A percentile compares a stretch with the other conserved stretches of the same genome.
Conservation (phyloP, 2,888 invertebrate species). For the Panopea generosa region DNA sequence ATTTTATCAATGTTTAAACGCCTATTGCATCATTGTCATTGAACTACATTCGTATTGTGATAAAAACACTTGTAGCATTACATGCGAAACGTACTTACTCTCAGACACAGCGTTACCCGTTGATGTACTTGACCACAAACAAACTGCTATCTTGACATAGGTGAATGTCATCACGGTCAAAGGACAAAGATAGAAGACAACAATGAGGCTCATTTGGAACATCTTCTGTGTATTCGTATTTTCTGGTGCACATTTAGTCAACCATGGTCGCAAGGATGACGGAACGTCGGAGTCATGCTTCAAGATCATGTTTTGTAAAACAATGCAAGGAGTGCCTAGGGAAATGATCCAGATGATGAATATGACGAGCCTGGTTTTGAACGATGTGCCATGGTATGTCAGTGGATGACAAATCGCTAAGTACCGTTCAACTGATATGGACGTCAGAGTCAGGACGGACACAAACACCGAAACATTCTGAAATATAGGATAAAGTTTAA, state of each 20-base stretch:
- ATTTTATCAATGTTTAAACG: too few species aligned
- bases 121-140: slow-evolving; percentile 72
- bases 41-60: too few species aligned
- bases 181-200: slow-evolving; percentile 77
- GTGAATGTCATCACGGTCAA: slow-evolving; percentile 78
- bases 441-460: slow-evolving; percentile 95
- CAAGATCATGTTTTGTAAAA: slow-evolving; percentile 66
- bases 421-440: slow-evolving; percentile 97
- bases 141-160: slow-evolving; percentile 76
- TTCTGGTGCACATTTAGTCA: slow-evolving; percentile 40
- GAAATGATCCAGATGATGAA: slow-evolving; percentile 93
- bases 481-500: too few species aligned
- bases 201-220: slow-evolving; percentile 74
- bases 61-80: too few species aligned
- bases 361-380: slow-evolving; percentile 92
- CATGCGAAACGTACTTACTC: slow-evolving; percentile 37
- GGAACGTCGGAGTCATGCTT: slow-evolving; percentile 28
- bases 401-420: slow-evolving; percentile 97
- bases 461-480: slow-evolving; percentile 98
- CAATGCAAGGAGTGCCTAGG: slow-evolving; percentile 84
- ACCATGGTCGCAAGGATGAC: slow-evolving; percentile 39
- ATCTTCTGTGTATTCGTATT: slow-evolving; percentile 60
- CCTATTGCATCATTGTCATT: too few species aligned
- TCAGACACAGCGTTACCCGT: slow-evolving; percentile 26
- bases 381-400: slow-evolving; percentile 93